Percentiles rank a stretch among this genome's conserved stretches.
Conservation (phyloP, 2,888 invertebrate genomes). For the Sicus ferrugineus region DNA sequence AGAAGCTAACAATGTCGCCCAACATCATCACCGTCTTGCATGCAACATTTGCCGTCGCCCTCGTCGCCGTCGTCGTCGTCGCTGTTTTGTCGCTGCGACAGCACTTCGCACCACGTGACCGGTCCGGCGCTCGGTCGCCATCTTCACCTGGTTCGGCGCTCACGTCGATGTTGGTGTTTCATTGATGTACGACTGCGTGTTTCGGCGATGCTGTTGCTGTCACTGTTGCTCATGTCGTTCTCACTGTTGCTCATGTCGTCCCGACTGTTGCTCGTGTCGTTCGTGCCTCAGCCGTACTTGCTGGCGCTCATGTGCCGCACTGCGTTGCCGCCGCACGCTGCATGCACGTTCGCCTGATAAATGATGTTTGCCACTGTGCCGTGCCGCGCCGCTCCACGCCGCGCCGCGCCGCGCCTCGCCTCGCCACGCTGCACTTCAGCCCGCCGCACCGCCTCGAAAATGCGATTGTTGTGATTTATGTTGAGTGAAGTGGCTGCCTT, state of each 20-base stretch:
- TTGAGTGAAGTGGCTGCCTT: slow-evolving; percentile 1
- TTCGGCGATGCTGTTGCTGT: neutral
- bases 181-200: slow-evolving; percentile 19
- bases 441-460: neutral
- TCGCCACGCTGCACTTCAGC: too few species aligned
- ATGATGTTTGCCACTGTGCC: slow-evolving; percentile 5
- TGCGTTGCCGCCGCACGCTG: slow-evolving; percentile 8
- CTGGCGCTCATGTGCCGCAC: neutral
- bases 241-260: slow-evolving; percentile 7
- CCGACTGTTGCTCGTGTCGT: slow-evolving; percentile 4
- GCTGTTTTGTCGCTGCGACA: too few species aligned
- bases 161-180: neutral
- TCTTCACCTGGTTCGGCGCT: too few species aligned
- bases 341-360: slow-evolving; percentile 16
- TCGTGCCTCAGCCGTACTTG: neutral
- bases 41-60: neutral
- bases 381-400: too few species aligned
- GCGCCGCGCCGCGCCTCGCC: too few species aligned
- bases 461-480: slow-evolving; percentile 6
- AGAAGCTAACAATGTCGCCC: slow-evolving; percentile 4
- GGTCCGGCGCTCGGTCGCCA: neutral
- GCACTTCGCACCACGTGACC: too few species aligned
- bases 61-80: neutral
- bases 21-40: slow-evolving; percentile 1
- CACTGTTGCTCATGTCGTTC: too few species aligned